These are phyloP conservation scores for Lathamus discolor DNA, from an alignment of 2,113 vertebrate species.

Conservation along the genomic window DNA sequence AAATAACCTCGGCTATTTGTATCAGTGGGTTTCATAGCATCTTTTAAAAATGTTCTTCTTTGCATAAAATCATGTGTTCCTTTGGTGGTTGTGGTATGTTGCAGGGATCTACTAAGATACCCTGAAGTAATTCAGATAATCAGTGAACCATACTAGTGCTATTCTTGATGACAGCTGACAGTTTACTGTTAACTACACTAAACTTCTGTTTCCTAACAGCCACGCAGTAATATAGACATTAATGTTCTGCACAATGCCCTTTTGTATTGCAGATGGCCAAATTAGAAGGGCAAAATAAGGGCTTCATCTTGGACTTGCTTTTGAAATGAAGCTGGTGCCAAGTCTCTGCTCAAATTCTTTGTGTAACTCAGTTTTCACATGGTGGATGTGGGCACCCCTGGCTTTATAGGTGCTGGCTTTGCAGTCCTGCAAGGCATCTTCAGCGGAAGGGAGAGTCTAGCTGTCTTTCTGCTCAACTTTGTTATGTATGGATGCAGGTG, in stretches of 20 bases:
- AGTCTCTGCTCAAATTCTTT: background rate
- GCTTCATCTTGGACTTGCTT: background rate
- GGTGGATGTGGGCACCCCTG: background rate
- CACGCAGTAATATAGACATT: background rate
- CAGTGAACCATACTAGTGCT: background rate
- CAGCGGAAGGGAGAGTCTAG: background rate
- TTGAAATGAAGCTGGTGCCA: background rate
- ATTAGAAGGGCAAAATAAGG: background rate
- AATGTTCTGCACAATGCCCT: background rate
- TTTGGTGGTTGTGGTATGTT: background rate
- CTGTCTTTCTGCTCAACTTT: background rate
- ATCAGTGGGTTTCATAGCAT: background rate
- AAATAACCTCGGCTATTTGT: background rate
- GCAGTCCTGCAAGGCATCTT: background rate
- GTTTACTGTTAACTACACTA: background rate
- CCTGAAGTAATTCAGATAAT: constrained; percentile 30
- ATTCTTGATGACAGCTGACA: background rate
- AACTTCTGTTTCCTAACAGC: background rate
- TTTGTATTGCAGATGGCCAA: background rate
- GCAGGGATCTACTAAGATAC: background rate
- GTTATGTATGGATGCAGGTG: background rate
- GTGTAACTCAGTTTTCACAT: background rate
- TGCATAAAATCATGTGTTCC: background rate
- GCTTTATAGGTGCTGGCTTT: background rate
- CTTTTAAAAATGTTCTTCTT: background rate